Base-by-base conservation (phyloP, 92 coral and sea anemone genomes). In the Hydrozoanthus gracilis region DNA sequence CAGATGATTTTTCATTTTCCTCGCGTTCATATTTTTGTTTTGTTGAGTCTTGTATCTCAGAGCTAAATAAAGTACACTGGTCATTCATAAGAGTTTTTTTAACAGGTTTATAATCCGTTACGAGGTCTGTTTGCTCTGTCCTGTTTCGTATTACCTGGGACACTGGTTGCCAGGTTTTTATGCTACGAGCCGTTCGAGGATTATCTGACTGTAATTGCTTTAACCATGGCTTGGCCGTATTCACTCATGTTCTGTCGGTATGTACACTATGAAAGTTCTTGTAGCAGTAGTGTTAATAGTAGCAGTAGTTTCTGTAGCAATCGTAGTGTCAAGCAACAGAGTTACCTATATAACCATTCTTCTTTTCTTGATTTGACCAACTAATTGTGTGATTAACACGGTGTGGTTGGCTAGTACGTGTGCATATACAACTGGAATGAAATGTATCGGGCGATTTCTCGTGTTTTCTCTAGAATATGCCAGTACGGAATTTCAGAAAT, bases 181-280 rank as follows among this genome's bases (percentile, higher is more conserved):
- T 94, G 98, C 68, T 51, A 78, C 27, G 88, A 45, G 27, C 71
- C 65, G 16, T 4, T 83, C 69, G 98, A 94, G 75, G 95, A 94
- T 77, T 93, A 92, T 66, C 46, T 94, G 17, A 91, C 92, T 18
- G 87, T 94, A 55, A 88, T 88, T 17, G 92, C 95, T 39, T 88
- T 94, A 10, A 74, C 91, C 6, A 61, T 92, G 82, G 98, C 98
- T 56, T 94, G 98, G 98, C 98, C 98, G 0, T 94, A 94, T 83
- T 91, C 98, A 15, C 88, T 94, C 16, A 89, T 83, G 89, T 94
- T 94, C 67, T 94, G 98, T 91, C 91, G 93, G 96, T 93, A 83
- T 10, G 88, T 27, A 27, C 39, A 27, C 39, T 27, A 27, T 27
- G 39, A 27, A 27, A 27, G 39, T 27, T 27, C 39, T 27, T 27